Base-by-base conservation (phyloP, 2,888 invertebrate genomes). In the Platycheirus rosarum region DNA sequence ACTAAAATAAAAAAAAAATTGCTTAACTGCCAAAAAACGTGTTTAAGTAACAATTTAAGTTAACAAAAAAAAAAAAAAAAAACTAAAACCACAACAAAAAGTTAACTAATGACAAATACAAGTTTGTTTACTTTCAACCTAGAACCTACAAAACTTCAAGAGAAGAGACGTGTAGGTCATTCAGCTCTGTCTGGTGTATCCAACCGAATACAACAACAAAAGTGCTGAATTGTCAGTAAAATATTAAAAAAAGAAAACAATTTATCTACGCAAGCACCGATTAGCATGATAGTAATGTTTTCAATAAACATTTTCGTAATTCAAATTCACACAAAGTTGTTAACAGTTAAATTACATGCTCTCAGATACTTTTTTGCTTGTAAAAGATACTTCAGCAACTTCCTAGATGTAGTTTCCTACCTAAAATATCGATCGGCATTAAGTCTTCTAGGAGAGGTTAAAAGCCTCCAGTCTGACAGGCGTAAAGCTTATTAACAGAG, bases 271-370 rank as follows among this genome's bases (percentile, higher is more conserved):
- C 55, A 68, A 46, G 53, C 60, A 63, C 2, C 48, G 49, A 74
- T 73, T 79, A 49, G 62, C 66, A 73, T 68, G 66, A 68, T 63
- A 57, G 66, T 79, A 79, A 79, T 79, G 68, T 62, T 74, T 68
- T 74, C 57, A 79, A 78, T 73, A 73, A 66, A 68, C 53, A 73
- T 40, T 68, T 73, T 73, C 44, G 37, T 49, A 57, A 68, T 74
- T 74, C 63, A 35, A 53, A 74, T 79, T 79, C 62, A 74, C 62
- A 74, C 35, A 68, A 63, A 79, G 78, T 42, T 74, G 74, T 63
- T 73, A 74, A 68, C 35, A 55, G 42, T 55, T 55, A 74, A 63
- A 62, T 60, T 57, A 78, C 44, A 69, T 46, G 18, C 40, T 55
- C 74, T 79, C 55, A 62, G 62, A 60, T 62, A 26, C 44, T 37